phyloP scores from a whole-genome alignment of 2,888 invertebrate genomes.

The Leptopilina myrica region DNA sequence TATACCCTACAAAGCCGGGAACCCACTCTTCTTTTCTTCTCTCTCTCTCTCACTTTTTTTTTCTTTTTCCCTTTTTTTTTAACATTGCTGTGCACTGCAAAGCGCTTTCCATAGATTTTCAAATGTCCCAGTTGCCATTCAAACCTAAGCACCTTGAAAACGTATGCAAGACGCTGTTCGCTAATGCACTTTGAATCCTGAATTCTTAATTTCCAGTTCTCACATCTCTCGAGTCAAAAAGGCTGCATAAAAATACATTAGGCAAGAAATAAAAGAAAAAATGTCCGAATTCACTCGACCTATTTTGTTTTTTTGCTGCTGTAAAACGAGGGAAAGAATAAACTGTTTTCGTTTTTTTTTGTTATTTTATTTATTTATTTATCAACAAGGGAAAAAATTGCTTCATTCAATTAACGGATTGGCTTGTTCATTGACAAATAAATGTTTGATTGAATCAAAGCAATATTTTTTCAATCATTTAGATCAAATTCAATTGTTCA shows the following conservation, averaged over 20 bases:
- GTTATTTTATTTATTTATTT: too few relatives aligned
- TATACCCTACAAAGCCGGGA: constrained; percentile 43
- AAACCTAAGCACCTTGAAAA: constrained; percentile 13
- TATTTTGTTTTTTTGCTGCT: constrained; percentile 1
- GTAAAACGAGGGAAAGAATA: neutral
- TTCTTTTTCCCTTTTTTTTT: constrained; percentile 44
- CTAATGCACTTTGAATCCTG: constrained; percentile 48
- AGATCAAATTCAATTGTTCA: too few relatives aligned
- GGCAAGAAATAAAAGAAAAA: neutral
- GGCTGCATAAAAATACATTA: neutral
- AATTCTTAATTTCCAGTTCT: constrained; percentile 56
- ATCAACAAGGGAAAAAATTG: too few relatives aligned
- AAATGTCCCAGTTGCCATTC: constrained; percentile 21
- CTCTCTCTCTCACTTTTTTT: constrained; percentile 38
- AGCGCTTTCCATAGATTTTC: constrained; percentile 20
- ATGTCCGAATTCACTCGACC: neutral
- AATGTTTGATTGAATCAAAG: too few relatives aligned
- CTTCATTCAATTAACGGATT: too few relatives aligned
- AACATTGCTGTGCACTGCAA: constrained; percentile 51
- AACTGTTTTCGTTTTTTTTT: neutral
- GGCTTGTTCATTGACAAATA: too few relatives aligned
- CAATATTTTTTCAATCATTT: too few relatives aligned
- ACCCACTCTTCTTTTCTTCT: constrained; percentile 28
- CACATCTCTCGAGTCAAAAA: constrained; percentile 17
- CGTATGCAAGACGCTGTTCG: constrained; percentile 6